phyloP scores from a whole-genome alignment of 2,113 vertebrate genomes.

The Otolemur garnettii region DNA sequence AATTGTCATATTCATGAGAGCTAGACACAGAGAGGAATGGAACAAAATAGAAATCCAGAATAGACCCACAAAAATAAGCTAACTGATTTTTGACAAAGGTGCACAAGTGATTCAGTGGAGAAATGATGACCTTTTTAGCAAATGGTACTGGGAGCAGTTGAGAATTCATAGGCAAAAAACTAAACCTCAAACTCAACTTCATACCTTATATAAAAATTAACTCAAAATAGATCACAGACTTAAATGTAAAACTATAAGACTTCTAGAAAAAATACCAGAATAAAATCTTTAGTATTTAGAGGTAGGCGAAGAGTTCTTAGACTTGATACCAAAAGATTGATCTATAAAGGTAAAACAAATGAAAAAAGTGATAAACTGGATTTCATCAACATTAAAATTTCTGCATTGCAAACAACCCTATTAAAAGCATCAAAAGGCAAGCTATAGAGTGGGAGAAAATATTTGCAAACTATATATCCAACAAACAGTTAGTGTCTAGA shows the following conservation, averaged over 20 bases:
- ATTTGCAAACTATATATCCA: not conserved
- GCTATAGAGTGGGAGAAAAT: not conserved
- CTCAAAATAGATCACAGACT: not conserved
- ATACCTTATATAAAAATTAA: not conserved
- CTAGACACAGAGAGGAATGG: not conserved
- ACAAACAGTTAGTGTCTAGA: not conserved
- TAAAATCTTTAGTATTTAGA: not conserved
- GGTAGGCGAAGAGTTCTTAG: not conserved
- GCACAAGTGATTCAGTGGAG: not conserved
- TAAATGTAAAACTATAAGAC: conserved; percentile 18
- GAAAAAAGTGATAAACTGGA: not conserved
- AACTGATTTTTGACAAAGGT: not conserved
- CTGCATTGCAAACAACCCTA: not conserved
- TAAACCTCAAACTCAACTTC: not conserved
- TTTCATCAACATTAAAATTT: not conserved
- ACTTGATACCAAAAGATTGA: not conserved
- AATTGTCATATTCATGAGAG: not conserved
- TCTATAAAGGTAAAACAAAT: not conserved
- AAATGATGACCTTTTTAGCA: not conserved
- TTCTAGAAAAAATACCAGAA: not conserved
- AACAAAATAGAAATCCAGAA: not conserved
- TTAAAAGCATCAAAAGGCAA: not conserved
- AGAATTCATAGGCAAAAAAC: not conserved
- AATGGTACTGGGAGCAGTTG: not conserved
- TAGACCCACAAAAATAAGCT: not conserved